Evolutionary conservation across 1,140 invertebrate species (phyloP).

Genomic region (Vollenhovia emeryi): DNA sequence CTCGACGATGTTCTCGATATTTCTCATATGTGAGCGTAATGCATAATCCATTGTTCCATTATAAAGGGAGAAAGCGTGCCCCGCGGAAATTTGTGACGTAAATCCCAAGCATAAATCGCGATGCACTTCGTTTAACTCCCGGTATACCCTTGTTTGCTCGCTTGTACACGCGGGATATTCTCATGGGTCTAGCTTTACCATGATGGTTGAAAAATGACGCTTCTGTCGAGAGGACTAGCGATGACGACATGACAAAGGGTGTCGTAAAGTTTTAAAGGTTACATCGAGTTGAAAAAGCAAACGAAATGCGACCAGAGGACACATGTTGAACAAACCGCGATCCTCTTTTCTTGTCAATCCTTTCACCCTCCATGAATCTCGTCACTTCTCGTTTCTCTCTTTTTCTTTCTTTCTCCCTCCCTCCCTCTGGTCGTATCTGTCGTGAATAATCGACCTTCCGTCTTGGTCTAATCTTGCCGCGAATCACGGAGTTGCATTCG

Average conservation of each 20-base stretch:
- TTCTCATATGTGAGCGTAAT: conserved; percentile 3
- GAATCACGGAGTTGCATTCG: background rate
- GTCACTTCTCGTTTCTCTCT: background rate
- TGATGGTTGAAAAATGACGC: conserved; percentile 12
- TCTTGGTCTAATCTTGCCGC: background rate
- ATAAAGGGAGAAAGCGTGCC: background rate
- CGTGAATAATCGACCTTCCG: conserved; percentile 10
- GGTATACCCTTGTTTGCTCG: background rate
- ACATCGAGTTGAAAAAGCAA: background rate
- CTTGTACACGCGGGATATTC: background rate
- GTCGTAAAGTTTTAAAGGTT: background rate
- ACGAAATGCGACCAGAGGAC: background rate
- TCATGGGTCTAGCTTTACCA: background rate
- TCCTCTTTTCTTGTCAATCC: background rate
- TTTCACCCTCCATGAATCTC: background rate
- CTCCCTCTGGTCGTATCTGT: background rate
- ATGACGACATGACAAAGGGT: background rate
- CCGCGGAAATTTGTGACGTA: conserved; percentile 30
- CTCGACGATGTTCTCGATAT: background rate
- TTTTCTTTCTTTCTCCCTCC: background rate
- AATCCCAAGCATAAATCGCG: background rate
- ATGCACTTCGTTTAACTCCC: conserved; percentile 8
- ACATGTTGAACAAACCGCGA: background rate
- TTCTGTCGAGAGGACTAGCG: background rate
- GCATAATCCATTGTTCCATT: conserved; percentile 5